Base-by-base conservation (phyloP, 1,140 invertebrate genomes). In the Marisa cornuarietis region DNA sequence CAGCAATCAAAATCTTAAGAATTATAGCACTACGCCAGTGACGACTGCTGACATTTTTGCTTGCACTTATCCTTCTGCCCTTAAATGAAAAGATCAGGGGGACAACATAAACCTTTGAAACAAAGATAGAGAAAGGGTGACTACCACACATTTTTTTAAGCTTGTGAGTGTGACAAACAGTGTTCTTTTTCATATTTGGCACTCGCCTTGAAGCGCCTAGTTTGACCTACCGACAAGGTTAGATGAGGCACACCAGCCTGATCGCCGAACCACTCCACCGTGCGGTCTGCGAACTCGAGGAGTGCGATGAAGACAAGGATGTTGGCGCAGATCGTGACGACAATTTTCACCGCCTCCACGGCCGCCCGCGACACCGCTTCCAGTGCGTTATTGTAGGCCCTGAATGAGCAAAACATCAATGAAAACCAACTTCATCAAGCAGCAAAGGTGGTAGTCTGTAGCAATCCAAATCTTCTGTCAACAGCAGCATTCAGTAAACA, bases 321-420 rank as follows among this genome's bases (percentile, higher is more conserved):
- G 87, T 96, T 98, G 6, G 96, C 96, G n/a, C 95, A 94, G 80
- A 99, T 97, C 71, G 95, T 95, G 7, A 95, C 91, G 4, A 98
- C 93, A 13, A 98, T 90, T 14, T 94, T 92, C 18, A 97, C 94
- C 7, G 94, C 95, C 79, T 94, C 93, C 51, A 93, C 92, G 13
- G 97, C 97, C 0, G 97, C 97, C 87, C 95, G 94, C 1, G 94
- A 94, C 0, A 96, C 96, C 7, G 96, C 96, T 88, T 98, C 96
- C 49, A 98, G 89, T 0, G 95, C 92, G 80, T 95, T 96, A 0
- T 93, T 92, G 85, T 96, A 95, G 83, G 94, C 89, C 58, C 96
- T 98, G 68, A 75, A 58, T 7, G 8, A 75, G 20, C 31, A 75
- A 20, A 58, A 52, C n/a, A 52, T 18, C 6, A n/a, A 22, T 75